A percentile compares a stretch with the other conserved stretches of the same genome.
Evolutionary conservation across 2,888 invertebrate genomes (phyloP).

Genomic region (Philereme transversata): DNA sequence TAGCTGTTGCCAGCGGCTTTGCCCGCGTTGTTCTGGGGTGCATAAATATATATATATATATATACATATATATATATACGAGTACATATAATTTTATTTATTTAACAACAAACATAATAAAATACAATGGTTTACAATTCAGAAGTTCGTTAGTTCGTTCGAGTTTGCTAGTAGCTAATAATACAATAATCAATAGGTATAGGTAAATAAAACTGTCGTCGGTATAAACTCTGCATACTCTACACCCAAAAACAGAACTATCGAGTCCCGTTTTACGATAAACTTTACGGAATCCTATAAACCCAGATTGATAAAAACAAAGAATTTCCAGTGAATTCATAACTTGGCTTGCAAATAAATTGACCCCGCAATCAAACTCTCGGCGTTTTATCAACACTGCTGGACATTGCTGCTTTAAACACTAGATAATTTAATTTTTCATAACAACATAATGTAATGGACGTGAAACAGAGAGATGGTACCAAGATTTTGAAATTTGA

Average conservation of each 20-base stretch:
- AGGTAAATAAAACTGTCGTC: too few relatives aligned
- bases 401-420: slow-evolving; percentile 28
- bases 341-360: slow-evolving; percentile 28
- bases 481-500: slow-evolving; percentile 19
- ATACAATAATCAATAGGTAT: too few relatives aligned
- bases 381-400: slow-evolving; percentile 1
- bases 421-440: not conserved
- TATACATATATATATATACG: too few relatives aligned
- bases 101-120: too few relatives aligned
- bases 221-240: too few relatives aligned
- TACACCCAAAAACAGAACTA: not conserved
- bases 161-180: too few relatives aligned
- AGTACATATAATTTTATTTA: too few relatives aligned
- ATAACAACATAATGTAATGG: slow-evolving; percentile 9
- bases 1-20: too few relatives aligned
- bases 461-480: not conserved
- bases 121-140: too few relatives aligned
- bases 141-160: too few relatives aligned
- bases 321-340: slow-evolving; percentile 34
- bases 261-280: not conserved
- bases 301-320: slow-evolving; percentile 29
- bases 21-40: too few relatives aligned
- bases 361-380: slow-evolving; percentile 31
- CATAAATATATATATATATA: too few relatives aligned
- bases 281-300: slow-evolving; percentile 13